Conservation (phyloP, 2,113 vertebrate genomes). For the Ameiurus melas region DNA sequence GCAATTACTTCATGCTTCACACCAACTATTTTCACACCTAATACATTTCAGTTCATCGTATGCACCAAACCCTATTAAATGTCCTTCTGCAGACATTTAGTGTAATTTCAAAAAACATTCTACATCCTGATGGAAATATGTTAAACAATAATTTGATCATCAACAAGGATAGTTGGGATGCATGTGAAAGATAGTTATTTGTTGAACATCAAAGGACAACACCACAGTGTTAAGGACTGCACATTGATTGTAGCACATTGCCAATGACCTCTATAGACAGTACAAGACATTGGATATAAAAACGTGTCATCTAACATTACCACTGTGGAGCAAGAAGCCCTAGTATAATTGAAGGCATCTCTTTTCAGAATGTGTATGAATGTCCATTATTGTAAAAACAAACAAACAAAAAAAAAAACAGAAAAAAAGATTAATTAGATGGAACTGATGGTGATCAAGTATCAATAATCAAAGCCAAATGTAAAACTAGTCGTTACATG, state of each 20-base stretch:
- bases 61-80: neutral
- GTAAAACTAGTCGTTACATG: neutral
- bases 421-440: neutral
- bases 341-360: neutral
- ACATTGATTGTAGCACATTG: slow-evolving; percentile 11
- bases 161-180: neutral
- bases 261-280: neutral
- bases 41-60: neutral
- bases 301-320: slow-evolving; percentile 17
- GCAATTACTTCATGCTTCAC: slow-evolving; percentile 28
- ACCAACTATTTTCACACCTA: slow-evolving; percentile 14
- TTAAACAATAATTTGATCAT: neutral
- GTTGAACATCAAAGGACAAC: slow-evolving; percentile 4
- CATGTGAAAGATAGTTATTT: neutral
- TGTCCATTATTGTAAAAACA: neutral
- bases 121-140: neutral
- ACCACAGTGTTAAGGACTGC: neutral
- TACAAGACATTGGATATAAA: slow-evolving; percentile 9
- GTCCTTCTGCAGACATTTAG: neutral
- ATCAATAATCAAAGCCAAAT: neutral
- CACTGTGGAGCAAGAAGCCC: slow-evolving; percentile 1
- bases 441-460: neutral
- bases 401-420: too few relatives aligned
- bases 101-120: neutral
- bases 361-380: slow-evolving; percentile 6